Conservation (phyloP, 2,797 vertebrate genomes). For the Lacerta viridis region DNA sequence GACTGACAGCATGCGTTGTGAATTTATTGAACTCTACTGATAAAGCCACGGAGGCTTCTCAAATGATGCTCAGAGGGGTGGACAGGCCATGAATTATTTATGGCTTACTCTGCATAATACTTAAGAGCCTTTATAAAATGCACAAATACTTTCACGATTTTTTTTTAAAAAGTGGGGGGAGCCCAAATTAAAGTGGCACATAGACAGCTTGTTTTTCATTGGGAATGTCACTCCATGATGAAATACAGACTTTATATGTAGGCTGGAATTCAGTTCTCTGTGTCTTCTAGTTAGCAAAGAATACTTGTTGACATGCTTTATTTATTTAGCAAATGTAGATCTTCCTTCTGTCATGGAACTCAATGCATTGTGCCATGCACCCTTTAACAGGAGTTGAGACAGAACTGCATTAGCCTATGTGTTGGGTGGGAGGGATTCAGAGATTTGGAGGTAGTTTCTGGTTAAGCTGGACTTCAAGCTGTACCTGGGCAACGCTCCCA, state of each 20-base stretch:
- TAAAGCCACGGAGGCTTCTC: constrained; percentile 62
- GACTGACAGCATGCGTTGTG: constrained; percentile 38
- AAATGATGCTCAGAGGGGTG: neutral
- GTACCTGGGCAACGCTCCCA: neutral
- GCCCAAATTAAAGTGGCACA: constrained; percentile 16
- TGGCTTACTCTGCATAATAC: constrained; percentile 59
- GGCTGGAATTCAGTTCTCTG: neutral
- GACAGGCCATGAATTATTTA: constrained; percentile 64
- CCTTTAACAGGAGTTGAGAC: neutral
- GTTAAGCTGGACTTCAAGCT: neutral
- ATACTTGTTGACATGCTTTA: neutral
- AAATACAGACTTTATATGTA: neutral
- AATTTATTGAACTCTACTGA: constrained; percentile 41
- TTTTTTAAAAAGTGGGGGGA: neutral
- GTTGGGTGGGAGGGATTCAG: too few species aligned
- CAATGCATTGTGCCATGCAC: neutral
- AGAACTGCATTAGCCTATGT: neutral
- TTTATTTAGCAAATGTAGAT: neutral
- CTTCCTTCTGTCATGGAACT: neutral
- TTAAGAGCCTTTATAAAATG: constrained; percentile 56
- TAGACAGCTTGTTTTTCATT: constrained; percentile 15
- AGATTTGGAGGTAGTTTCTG: neutral
- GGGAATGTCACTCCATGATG: neutral
- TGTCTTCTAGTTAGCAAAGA: neutral
- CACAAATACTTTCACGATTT: constrained; percentile 53